Evolutionary conservation across 2,888 invertebrate genomes (phyloP), one percentile per base, ranked within the genome.

Genomic region (Chelonus formosanus): DNA sequence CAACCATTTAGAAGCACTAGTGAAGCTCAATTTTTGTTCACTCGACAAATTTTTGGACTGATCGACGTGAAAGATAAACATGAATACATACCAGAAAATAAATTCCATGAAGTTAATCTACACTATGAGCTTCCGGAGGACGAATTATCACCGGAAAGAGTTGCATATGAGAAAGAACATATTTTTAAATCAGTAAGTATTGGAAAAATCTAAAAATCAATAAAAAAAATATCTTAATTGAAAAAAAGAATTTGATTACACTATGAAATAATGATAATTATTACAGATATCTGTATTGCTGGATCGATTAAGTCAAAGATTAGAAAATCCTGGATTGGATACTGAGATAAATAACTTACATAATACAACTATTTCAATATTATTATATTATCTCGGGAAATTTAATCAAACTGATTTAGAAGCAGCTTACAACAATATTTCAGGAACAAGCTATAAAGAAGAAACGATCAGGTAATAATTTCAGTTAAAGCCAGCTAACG

Each of bases 391-490:
- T 66, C 80, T 86, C 67, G 80, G 76, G 44, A 82, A 84, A 80
- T 72, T 86, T 10, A 79, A 85, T 60, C 72, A 77, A 44, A 74
- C 73, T 5, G 84, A 84, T 70, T 78, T 86, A 70, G 78, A 78
- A 69, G 71, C 72, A 7, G 78, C 84, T 0, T 85, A 84, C 67
- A 78, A 79, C 47, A 79, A 76, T 62, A 80, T 82, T 56, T 79
- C 82, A 5, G 91, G 92, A 0, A 92, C 92, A 3, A 92, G 92
- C 71, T 92, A 92, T 75, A 89, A 90, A 36, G 87, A 91, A 79
- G 92, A 92, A 80, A 92, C 92, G 0, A 88, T 90, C 34, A 87
- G 85, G 85, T 85, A 74, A 54, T 70, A 72, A 1, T 20, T 20
- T 20, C 20, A 20, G 20, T 20, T 20, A 20, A 20, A 20, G 2